A percentile compares a stretch with the other conserved stretches of the same genome.
Conservation (phyloP, 2,797 vertebrate species). For the Eupleurogrammus muticus region DNA sequence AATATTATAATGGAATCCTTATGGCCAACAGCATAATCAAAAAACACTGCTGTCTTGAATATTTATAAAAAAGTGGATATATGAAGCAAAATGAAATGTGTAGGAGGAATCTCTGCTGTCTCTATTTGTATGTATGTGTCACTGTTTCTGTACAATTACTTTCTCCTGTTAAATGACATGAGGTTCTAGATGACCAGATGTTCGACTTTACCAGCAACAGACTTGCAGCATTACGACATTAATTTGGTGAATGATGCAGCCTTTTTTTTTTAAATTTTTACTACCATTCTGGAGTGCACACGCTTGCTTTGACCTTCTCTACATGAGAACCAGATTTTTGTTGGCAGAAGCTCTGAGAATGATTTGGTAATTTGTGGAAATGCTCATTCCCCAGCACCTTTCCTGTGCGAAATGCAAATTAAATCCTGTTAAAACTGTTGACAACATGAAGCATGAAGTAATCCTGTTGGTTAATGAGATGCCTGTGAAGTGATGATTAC, state of each 20-base stretch:
- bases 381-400: not conserved
- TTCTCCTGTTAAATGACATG: no score
- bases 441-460: slow-evolving; percentile 19
- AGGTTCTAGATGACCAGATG: not conserved
- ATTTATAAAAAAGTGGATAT: no score
- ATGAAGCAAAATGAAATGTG: no score
- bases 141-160: no score
- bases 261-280: not conserved
- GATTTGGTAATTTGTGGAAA: not conserved
- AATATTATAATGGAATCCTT: no score
- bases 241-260: not conserved
- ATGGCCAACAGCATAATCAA: no score
- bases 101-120: no score
- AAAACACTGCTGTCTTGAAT: no score
- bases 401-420: slow-evolving; percentile 9
- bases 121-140: no score
- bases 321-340: not conserved
- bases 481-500: slow-evolving; percentile 22
- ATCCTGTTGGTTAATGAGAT: slow-evolving; percentile 22
- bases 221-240: not conserved
- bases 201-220: not conserved
- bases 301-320: not conserved
- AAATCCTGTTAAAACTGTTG: slow-evolving; percentile 18
- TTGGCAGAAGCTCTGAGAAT: slow-evolving; percentile 9
- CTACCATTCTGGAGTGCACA: not conserved